Evolutionary conservation across 2,888 invertebrate genomes (phyloP), one percentile per base, ranked within the genome.

Genomic region (Dexiosoma caninum): DNA sequence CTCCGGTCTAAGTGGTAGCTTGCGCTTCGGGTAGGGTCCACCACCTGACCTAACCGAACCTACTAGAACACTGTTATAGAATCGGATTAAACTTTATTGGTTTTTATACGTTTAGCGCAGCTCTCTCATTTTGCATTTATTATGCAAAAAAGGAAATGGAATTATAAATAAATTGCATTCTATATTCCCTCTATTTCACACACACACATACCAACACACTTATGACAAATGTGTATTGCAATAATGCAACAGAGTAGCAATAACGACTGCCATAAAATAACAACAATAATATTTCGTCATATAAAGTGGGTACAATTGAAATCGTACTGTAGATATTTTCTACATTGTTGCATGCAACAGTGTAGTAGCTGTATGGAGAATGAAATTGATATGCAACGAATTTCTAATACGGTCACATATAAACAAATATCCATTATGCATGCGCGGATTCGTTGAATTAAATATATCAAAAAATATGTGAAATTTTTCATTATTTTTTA

Each of bases 391-490:
- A n/a, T n/a, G n/a, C n/a, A 30, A 53, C 40, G 21, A 40, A 72
- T 16, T 40, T 32, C 40, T 40, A n/a, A 51, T 19, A 69, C 14
- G 32, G 8, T 42, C 42, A 62, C 32, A 57, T 37, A 19, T 51
- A 66, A 35, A 60, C 23, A 62, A 23, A 10, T 23, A 66, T 57
- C 49, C 37, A 74, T 74, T 55, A 66, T 75, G 16, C n/a, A 67
- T 66, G 42, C 16, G 37, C 16, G 37, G 53, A 60, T 60, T 69
- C 69, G 60, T 53, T 53, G 32, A 69, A 51, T 49, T 53, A 76
- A 69, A 76, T 44, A 53, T 60, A 69, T 69, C 44, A 76, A 60
- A 62, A n/a, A 62, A 55, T 69, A 76, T 62, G 30, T 37, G 46
- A 35, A 8, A 67, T 59, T 57, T 66, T 64, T 30, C 64, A 9